phyloP scores from a whole-genome alignment of 2,113 vertebrate genomes.

The Lasiurus borealis region DNA sequence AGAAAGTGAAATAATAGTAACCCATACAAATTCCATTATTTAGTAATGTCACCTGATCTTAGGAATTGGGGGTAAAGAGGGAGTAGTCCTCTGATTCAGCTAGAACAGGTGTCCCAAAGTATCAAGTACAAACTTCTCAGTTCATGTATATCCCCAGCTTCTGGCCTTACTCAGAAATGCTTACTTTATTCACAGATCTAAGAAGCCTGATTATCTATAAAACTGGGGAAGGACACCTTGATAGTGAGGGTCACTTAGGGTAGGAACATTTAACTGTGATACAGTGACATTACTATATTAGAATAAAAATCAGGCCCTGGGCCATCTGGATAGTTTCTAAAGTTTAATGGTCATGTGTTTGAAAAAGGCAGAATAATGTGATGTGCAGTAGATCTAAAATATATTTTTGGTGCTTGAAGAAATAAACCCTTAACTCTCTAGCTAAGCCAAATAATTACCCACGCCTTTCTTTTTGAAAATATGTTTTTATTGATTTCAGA shows the following conservation, averaged over 20 bases:
- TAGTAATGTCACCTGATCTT: not conserved
- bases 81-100: not conserved
- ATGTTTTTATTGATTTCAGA: too few species aligned
- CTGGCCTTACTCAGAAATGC: not conserved
- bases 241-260: not conserved
- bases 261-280: not conserved
- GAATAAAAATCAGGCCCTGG: not conserved
- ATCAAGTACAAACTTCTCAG: not conserved
- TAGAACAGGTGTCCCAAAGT: not conserved
- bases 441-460: not conserved
- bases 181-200: not conserved
- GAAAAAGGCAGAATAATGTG: not conserved
- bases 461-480: not conserved
- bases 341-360: not conserved
- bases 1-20: constrained; percentile 16
- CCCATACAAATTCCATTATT: not conserved
- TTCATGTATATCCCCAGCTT: not conserved
- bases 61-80: not conserved
- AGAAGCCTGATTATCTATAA: not conserved
- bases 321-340: not conserved
- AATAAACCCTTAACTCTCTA: not conserved
- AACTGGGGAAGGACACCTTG: not conserved
- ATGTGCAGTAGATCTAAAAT: not conserved
- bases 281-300: not conserved
- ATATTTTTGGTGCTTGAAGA: not conserved